Base-by-base conservation (phyloP, 2,113 vertebrate species). In the Suncus etruscus region DNA sequence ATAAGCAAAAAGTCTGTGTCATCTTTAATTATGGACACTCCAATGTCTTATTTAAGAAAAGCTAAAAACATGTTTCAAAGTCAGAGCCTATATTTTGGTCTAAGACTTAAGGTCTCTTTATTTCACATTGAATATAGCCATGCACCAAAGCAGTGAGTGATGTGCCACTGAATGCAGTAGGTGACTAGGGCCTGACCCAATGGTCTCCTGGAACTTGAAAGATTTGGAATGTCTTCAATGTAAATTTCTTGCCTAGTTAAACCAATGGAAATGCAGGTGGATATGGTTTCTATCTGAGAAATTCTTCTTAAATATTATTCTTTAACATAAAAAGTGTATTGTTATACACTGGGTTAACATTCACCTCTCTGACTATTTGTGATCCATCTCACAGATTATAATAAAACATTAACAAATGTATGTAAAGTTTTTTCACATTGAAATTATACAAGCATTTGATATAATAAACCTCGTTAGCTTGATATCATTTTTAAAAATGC, bases 51-150 rank as follows among this genome's bases (percentile, higher is more conserved):
- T 91, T 93, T 94, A 79, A 81, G 63, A 73, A 80, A 91, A 83
- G 20, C 80, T 92, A 78, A 96, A 95, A 92, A 70, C n/a, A 14
- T 94, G 90, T 54, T 95, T 93, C 58, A 73, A 66, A 93, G 92
- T 91, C 89, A 78, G 47, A 79, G 47, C 70, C 84, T 92, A 3
- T 94, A 87, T 92, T 94, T 86, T 91, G 89, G 87, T 81, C 31
- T 77, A 76, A 90, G 89, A 93, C 39, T 39, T 39, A 5, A 5
- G 5, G 39, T 39, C 39, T 39, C 5, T 39, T 39, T 39, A 39
- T 39, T 39, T 39, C 39, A 39, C 5, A 39, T 39, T 39, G 5
- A 39, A 39, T 39, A 39, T 39, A 39, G 39, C 70, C 70, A 84
- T 86, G 68, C n/a, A 68, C 45, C 32, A 61, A 85, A 72, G 66